These are phyloP conservation scores for Leptobrachium ailaonicum DNA, from an alignment of 2,113 vertebrate genomes.

Conservation along the genomic window DNA sequence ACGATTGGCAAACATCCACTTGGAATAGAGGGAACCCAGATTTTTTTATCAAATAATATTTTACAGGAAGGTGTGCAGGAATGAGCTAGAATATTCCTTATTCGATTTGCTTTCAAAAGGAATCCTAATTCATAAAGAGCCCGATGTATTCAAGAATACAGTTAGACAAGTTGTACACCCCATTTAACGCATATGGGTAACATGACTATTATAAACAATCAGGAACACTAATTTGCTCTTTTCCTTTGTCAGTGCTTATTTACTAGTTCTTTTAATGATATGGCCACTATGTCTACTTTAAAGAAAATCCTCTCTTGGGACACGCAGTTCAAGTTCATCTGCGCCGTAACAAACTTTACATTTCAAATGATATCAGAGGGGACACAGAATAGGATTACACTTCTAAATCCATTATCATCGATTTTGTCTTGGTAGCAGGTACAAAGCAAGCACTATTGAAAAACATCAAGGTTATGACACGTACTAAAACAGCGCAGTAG, in stretches of 20 bases:
- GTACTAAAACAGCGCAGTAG: slow-evolving; percentile 51
- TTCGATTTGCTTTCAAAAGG: too few relatives aligned
- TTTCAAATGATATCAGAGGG: slow-evolving; percentile 77
- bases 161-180: too few relatives aligned
- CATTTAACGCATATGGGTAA: too few relatives aligned
- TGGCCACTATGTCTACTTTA: slow-evolving; percentile 64
- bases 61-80: too few relatives aligned
- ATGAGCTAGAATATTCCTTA: too few relatives aligned
- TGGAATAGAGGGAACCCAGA: too few relatives aligned
- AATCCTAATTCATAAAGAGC: too few relatives aligned
- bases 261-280: slow-evolving; percentile 52
- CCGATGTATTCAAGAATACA: too few relatives aligned
- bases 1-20: too few relatives aligned
- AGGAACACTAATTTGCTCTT: slow-evolving; percentile 27
- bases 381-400: slow-evolving; percentile 77
- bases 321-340: slow-evolving; percentile 71
- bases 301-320: slow-evolving; percentile 66
- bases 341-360: slow-evolving; percentile 76
- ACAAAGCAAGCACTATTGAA: slow-evolving; percentile 60
- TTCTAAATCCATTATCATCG: slow-evolving; percentile 78
- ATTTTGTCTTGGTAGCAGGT: slow-evolving; percentile 72
- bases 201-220: slow-evolving; percentile 12
- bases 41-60: too few relatives aligned
- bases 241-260: slow-evolving; percentile 21
- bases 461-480: slow-evolving; percentile 66